Evolutionary conservation across 2,888 invertebrate species (phyloP), one percentile per base, ranked within the genome.

Genomic region (Dioctria linearis): DNA sequence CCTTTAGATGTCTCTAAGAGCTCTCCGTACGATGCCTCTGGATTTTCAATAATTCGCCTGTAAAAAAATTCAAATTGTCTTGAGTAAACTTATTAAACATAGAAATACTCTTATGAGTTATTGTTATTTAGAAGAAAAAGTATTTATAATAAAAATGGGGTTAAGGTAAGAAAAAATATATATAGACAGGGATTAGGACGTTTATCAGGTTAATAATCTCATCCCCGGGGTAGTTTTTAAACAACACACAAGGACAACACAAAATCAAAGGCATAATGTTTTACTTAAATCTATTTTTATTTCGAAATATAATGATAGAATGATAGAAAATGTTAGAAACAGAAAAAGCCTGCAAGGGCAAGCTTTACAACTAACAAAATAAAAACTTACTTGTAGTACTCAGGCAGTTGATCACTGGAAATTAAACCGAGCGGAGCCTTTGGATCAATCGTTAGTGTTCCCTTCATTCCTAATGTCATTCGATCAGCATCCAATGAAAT

Each of bases 391-490:
- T 95, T 95, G 92, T 95, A 96, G 84, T 94, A 91, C 75, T 93
- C 91, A 11, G 96, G 95, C 87, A 96, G 93, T 90, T 95, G 95
- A 83, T 94, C 94, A 39, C 93, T 91, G 90, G 93, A 94, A 87
- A 97, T 94, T 81, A 96, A 92, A 84, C 97, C 97, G 83, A 96
- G 92, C 83, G 94, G 92, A 82, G 94, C 92, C 81, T 94, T 93
- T 86, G 93, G 93, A 85, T 93, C 92, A 40, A 93, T 91, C 83
- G 92, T 91, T 86, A 94, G 92, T 84, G 93, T 90, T 83, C 95
- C 95, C 90, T 95, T 94, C 95, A 96, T 95, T 88, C 95, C 95
- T 88, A 95, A 93, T 85, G 94, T 93, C 90, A 96, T 93, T 91
- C 96, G 96, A 90, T 96, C 95, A 79, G 94, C 93, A 88, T 96